These are phyloP conservation scores for Hipparchia semele DNA, from an alignment of 2,888 invertebrate species.

Conservation along the genomic window DNA sequence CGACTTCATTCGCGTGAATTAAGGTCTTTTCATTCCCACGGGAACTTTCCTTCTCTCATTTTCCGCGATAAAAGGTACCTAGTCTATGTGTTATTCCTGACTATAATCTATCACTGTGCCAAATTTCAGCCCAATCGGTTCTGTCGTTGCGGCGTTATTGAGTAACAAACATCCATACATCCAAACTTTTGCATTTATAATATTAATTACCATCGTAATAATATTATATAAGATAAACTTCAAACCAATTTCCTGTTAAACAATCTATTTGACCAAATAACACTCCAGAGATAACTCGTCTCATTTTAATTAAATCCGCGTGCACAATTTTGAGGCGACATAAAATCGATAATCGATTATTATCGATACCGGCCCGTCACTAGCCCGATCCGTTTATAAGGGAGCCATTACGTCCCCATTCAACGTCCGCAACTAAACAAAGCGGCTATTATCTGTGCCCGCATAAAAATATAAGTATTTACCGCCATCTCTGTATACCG, in stretches of 20 bases:
- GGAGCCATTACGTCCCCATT: conserved; percentile 53
- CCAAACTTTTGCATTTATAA: too few species aligned
- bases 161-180: too few species aligned
- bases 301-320: conserved; percentile 19
- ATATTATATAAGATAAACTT: not conserved
- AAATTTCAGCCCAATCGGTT: too few species aligned
- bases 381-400: conserved; percentile 44
- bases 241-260: conserved; percentile 11
- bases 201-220: not conserved
- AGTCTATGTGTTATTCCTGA: too few species aligned
- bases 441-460: conserved; percentile 55
- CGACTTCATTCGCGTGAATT: too few species aligned
- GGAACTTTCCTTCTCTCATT: too few species aligned
- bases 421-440: conserved; percentile 50
- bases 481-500: conserved; percentile 44
- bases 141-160: too few species aligned
- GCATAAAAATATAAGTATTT: conserved; percentile 59
- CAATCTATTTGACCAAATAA: conserved; percentile 18
- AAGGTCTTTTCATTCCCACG: too few species aligned
- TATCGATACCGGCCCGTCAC: conserved; percentile 48
- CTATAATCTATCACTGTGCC: too few species aligned
- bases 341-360: conserved; percentile 46
- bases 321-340: conserved; percentile 30
- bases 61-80: too few species aligned
- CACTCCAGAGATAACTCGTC: conserved; percentile 11